Conservation (phyloP, 2,113 vertebrate genomes). For the Isichthys henryi region DNA sequence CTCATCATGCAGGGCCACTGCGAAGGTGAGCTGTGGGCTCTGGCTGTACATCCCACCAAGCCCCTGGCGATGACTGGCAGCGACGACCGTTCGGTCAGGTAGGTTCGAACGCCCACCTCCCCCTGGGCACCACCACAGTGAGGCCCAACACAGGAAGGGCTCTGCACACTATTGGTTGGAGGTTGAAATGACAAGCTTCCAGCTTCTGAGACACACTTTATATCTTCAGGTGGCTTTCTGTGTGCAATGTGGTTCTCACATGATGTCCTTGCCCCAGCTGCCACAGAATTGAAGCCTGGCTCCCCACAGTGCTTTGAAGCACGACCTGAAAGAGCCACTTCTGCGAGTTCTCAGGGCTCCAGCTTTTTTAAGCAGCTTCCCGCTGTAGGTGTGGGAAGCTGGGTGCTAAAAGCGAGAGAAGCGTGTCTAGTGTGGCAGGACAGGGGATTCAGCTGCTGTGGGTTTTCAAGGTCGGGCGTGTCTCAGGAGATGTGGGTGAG, state of each 20-base stretch:
- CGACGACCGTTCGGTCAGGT: slow-evolving; percentile 96
- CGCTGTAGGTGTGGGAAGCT: background rate
- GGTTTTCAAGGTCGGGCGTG: background rate
- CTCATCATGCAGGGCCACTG: slow-evolving; percentile 99
- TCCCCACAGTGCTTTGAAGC: background rate
- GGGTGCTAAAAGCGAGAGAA: background rate
- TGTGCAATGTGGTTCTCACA: background rate
- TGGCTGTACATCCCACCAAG: slow-evolving; percentile 92
- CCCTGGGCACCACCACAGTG: background rate
- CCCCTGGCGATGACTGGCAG: slow-evolving; percentile 95
- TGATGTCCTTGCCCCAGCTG: too few relatives aligned
- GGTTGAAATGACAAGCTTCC: background rate
- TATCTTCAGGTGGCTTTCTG: background rate
- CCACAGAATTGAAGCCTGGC: too few relatives aligned
- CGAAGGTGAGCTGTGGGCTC: slow-evolving; percentile 97
- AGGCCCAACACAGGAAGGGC: background rate
- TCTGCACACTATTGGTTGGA: too few relatives aligned
- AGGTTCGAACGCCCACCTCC: slow-evolving; percentile 17
- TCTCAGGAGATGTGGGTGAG: background rate
- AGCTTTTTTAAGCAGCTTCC: background rate
- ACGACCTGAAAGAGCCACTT: background rate
- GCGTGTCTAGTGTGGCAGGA: background rate
- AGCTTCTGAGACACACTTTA: background rate
- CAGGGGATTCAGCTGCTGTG: background rate
- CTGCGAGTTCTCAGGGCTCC: background rate